A percentile compares a stretch with the other conserved stretches of the same genome.
phyloP scores from a whole-genome alignment of 2,797 vertebrate genomes.

The Mareca penelope region DNA sequence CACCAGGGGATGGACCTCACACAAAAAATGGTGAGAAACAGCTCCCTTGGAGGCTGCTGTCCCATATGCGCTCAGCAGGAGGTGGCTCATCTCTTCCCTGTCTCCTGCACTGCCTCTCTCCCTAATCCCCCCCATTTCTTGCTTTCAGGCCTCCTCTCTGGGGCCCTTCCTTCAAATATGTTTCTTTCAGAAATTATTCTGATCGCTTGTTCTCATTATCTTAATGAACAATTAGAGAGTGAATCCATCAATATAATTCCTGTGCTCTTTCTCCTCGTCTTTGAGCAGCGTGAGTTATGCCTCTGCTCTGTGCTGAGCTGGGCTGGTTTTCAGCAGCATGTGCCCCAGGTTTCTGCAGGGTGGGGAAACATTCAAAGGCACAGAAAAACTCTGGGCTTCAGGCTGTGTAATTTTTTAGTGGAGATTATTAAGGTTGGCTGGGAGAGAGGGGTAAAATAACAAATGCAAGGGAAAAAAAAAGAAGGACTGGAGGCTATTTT shows the following conservation, averaged over 20 bases:
- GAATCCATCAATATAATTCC: constrained; percentile 3
- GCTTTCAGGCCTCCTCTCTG: background rate
- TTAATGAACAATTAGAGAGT: constrained; percentile 27
- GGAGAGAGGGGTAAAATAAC: background rate
- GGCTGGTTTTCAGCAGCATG: background rate
- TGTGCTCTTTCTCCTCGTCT: background rate
- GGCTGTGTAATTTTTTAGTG: background rate
- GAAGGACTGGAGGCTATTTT: background rate
- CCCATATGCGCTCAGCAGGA: fast-evolving
- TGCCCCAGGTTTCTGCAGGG: background rate
- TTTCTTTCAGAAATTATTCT: constrained; percentile 19
- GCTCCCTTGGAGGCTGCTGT: background rate
- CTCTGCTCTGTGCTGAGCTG: background rate
- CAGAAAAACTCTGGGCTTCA: background rate
- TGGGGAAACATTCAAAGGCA: background rate
- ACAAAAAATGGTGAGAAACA: background rate
- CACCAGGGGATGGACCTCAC: fast-evolving
- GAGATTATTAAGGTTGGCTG: background rate
- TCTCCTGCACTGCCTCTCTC: background rate
- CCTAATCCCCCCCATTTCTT: background rate
- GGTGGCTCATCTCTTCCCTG: fast-evolving
- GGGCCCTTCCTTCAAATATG: background rate
- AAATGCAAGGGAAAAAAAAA: background rate
- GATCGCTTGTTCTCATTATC: constrained; percentile 23
- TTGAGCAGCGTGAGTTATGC: background rate